phyloP scores from a whole-genome alignment of 2,888 invertebrate genomes.

The Dermolepida albohirtum region DNA sequence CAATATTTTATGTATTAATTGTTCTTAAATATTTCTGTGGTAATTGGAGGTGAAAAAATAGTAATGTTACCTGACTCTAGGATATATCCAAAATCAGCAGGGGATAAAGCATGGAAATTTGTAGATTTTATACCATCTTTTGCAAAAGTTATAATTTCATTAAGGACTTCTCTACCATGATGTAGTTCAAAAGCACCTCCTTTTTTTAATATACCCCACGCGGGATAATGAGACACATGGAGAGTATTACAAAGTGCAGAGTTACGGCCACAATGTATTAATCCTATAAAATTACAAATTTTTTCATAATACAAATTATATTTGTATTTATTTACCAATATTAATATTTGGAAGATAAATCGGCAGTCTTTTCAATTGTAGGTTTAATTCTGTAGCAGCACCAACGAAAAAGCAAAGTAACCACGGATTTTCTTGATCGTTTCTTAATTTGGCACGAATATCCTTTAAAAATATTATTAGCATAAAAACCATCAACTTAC shows the following conservation, averaged over 20 bases:
- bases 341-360: constrained; percentile 69
- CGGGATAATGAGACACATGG: constrained; percentile 72
- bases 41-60: too few species aligned
- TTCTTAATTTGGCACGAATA: constrained; percentile 56
- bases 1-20: too few species aligned
- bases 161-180: constrained; percentile 72
- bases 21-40: too few species aligned
- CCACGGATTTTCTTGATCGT: constrained; percentile 65
- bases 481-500: constrained; percentile 3
- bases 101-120: constrained; percentile 73
- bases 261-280: constrained; percentile 73
- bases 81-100: constrained; percentile 71
- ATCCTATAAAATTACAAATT: constrained; percentile 63
- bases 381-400: constrained; percentile 66
- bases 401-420: constrained; percentile 70
- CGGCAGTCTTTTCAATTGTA: constrained; percentile 73
- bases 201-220: constrained; percentile 79
- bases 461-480: constrained; percentile 50
- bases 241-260: constrained; percentile 70
- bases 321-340: constrained; percentile 61
- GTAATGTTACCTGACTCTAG: constrained; percentile 65
- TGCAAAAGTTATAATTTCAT: constrained; percentile 74
- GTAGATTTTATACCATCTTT: constrained; percentile 70
- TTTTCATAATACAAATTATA: background rate
- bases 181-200: constrained; percentile 82